phyloP scores from a whole-genome alignment of 2,797 vertebrate genomes.

The Kryptopterus vitreolus region DNA sequence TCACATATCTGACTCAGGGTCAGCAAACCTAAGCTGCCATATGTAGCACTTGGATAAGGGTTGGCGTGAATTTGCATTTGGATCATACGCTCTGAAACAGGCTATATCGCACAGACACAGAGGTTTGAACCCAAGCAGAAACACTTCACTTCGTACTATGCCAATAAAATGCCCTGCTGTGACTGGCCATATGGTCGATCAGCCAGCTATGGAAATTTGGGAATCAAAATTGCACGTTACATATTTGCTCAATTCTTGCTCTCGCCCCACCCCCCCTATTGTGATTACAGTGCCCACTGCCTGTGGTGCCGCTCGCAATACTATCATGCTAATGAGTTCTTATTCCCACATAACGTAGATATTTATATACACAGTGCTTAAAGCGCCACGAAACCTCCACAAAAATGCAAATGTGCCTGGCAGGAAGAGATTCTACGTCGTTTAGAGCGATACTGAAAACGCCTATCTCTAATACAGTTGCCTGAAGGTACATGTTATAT shows the following conservation, averaged over 20 bases:
- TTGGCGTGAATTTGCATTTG: conserved; percentile 18
- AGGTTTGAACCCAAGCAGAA: conserved; percentile 7
- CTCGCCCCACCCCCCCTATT: no score
- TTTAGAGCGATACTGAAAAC: conserved; percentile 19
- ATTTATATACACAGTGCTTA: background rate
- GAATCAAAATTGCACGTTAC: conserved; percentile 8
- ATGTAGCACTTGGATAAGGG: conserved; percentile 17
- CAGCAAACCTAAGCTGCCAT: background rate
- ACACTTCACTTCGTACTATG: conserved; percentile 5
- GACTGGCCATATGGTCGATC: conserved; percentile 24
- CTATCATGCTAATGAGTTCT: conserved; percentile 8
- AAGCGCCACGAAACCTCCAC: no score
- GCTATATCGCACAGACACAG: conserved; percentile 22
- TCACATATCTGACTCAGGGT: background rate
- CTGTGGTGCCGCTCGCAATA: conserved; percentile 29
- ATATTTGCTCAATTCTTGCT: conserved; percentile 23
- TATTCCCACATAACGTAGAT: background rate
- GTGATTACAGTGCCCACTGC: conserved; percentile 46
- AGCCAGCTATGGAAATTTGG: conserved; percentile 23
- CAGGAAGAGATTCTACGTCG: conserved; percentile 8
- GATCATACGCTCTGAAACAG: background rate
- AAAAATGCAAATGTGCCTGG: background rate
- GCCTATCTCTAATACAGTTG: conserved; percentile 24
- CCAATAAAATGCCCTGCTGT: conserved; percentile 26
- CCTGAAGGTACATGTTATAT: conserved; percentile 10